Base-by-base conservation (phyloP, 2,888 invertebrate genomes). In the Lumbricus terrestris region DNA sequence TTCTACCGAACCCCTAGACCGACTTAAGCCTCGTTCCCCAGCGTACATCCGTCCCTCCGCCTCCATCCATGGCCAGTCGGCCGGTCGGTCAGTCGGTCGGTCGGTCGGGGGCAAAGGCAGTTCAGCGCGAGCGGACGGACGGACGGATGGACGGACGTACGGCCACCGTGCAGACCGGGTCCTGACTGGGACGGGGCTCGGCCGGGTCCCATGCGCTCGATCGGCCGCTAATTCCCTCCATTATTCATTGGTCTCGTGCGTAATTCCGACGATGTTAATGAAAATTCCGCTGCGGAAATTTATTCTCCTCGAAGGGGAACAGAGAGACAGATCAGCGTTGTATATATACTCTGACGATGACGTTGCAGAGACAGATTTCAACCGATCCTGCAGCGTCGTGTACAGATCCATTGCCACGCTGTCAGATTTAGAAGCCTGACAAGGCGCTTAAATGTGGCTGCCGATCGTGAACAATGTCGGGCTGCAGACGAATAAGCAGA, bases 171-270 rank as follows among this genome's bases (percentile, higher is more conserved):
- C n/a, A 69, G 69, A 69, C 69, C 69, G 69, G 69, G 69, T 69
- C 69, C 69, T 69, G 69, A 47, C 47, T 23, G 47, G 23, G 20
- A 47, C 47, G 47, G 47, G 47, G 47, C 47, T n/a, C n/a, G n/a
- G 69, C 69, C 8, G n/a, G 69, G n/a, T 69, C 69, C 69, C 69
- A n/a, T n/a, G 69, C 69, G 69, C 69, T 69, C 69, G 29, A 69
- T 69, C 69, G 69, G 69, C 69, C n/a, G 69, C 69, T 69, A 69
- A 69, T 69, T 69, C 69, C 69, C 69, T 69, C 69, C 69, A 69
- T 69, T 69, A 69, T 69, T 69, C 69, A 69, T 69, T 69, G 69
- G 69, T 69, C 69, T 69, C 69, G 29, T 69, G 69, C 69, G 69
- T n/a, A n/a, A n/a, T 69, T n/a, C 69, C n/a, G 13, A 69, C 69